Evolutionary conservation across 1,140 invertebrate species (phyloP), one percentile per base, ranked within the genome.

Genomic region (Dendroctonus ponderosae): DNA sequence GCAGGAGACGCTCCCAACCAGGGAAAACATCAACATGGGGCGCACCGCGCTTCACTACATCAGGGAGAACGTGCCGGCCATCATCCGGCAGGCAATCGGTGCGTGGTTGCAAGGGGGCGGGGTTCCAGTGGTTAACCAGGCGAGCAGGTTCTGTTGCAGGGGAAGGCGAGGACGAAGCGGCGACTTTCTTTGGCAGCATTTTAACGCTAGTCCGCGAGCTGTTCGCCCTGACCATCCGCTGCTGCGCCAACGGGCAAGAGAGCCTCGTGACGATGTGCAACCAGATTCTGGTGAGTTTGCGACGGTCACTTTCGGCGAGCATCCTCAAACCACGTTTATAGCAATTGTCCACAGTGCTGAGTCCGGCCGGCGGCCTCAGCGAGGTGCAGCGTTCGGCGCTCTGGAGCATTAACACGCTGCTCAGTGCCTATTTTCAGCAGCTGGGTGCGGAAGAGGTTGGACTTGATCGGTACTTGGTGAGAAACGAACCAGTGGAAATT

Each of bases 1-100:
- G 61, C 51, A 72, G 71, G 60, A 60, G 52, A 44, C 53, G 7
- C 46, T 77, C 14, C 68, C 65, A 7, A 67, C 73, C 2, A 61
- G 72, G 7, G 72, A 75, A 46, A 71, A 78, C 67, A 77, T 79
- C 42, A 74, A 79, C 59, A 73, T 78, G 44, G 71, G 74, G 9
- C 61, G 71, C 42, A 75, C 77, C 12, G 62, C 71, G 7, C 67
- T 73, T 56, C 62, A 70, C 12, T 71, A 77, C 39, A 71, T 78
- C 51, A 69, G 77, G 48, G 69, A 66, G 39, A 62, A 73, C 40
- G 50, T 76, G 48, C 73, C 76, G 9, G 70, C 65, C 43, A 71
- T 76, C 42, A 74, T 77, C 7, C 70, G 67, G 37, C 63, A 73
- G 38, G 70, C 69, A 7, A 64, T 72, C 41, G 75, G 71, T 6